Base-by-base conservation (phyloP, 2,888 invertebrate species). In the Acleris laterana region DNA sequence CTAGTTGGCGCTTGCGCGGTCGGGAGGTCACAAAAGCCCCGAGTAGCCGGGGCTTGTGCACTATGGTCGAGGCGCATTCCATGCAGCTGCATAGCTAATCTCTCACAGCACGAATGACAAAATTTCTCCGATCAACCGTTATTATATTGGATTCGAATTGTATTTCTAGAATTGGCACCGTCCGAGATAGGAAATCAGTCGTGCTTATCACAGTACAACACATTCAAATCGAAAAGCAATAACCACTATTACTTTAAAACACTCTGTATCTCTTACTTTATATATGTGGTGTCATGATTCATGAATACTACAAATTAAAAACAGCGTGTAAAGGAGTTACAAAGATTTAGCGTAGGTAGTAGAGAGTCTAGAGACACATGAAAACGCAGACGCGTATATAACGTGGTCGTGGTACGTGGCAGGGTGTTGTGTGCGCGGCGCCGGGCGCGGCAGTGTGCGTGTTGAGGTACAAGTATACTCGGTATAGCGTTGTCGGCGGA, bases 321-420 rank as follows among this genome's bases (percentile, higher is more conserved):
- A 4, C 11, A 38, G 13, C 4, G 11, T 38, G 9, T 51, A 9
- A 32, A 9, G 32, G 9, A 32, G 9, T 53, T 22, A 42, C 42
- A 42, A 25, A 59, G 38, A 59, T 53, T 59, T 38, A 59, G 59
- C 51, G 46, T 52, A 53, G 59, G 38, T 46, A 64, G 25, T 16
- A 32, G 9, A 32, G 32, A 32, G 32, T 28, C 4, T 28, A 28
- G 28, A 9, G 28, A 51, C 25, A 53, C 48, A 51, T 32, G 16
- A 20, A 55, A 20, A 79, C 74, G 79, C 85, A 84, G 79, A 89
- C 89, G 89, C 89, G 85, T 84, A 38, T 38, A 38, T 38, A 38
- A 38, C 38, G 83, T 81, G 85, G 84, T 85, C 38, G 83, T 81
- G 85, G 84, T 85, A 85, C 89, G 84, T 90, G 89, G 84, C 81